Evolutionary conservation across 2,797 vertebrate species (phyloP).

Genomic region (Gallinago nigripennis): DNA sequence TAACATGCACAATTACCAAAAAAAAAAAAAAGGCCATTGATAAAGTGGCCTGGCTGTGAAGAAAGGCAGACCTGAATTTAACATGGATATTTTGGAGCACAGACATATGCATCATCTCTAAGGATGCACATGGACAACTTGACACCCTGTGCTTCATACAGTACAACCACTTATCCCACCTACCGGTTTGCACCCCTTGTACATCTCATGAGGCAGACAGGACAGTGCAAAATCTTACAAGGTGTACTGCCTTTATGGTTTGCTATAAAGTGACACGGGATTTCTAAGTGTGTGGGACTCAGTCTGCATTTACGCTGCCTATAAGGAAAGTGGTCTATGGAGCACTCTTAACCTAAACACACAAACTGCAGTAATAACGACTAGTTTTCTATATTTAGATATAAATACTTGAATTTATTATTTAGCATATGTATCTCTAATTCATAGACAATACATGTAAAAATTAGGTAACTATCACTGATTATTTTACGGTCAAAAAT

Average conservation of each 20-base stretch:
- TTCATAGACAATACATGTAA: background rate
- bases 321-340: background rate
- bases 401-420: background rate
- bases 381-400: background rate
- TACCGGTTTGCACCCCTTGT: background rate
- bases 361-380: background rate
- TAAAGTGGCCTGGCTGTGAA: background rate
- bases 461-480: background rate
- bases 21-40: too few relatives aligned
- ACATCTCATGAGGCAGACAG: background rate
- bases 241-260: background rate
- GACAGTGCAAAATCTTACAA: background rate
- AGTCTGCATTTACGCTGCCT: fast-evolving
- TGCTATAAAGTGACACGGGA: background rate
- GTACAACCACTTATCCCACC: background rate
- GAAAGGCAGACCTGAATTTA: background rate
- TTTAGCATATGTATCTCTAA: background rate
- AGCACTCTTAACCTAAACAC: background rate
- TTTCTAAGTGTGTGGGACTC: background rate
- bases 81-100: fast-evolving
- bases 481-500: background rate
- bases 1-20: too few relatives aligned
- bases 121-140: background rate
- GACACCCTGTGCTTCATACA: background rate
- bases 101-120: fast-evolving